Base-by-base conservation (phyloP, 64 coral and sea anemone species). In the Trachythela sp. region DNA sequence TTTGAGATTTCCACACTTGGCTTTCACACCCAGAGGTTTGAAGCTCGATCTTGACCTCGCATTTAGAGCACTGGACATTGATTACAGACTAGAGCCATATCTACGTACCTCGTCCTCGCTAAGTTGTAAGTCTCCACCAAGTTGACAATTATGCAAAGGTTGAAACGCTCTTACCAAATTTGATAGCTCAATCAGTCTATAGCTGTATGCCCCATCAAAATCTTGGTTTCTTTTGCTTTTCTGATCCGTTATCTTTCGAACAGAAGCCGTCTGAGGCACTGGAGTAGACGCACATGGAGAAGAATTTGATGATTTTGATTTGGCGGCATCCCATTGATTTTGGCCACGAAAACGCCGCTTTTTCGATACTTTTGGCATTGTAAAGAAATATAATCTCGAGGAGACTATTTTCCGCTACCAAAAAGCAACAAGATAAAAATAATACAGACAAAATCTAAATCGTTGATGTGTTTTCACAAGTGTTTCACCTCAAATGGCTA, bases 191-290 rank as follows among this genome's bases (percentile, higher is more conserved):
- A 64, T 64, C 56, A 64, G 26, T 64, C 56, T 64, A 22, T n/a
- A 64, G 56, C 56, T 64, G 56, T 64, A 64, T 64, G 56, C 56
- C 56, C 56, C 56, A 64, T 27, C 56, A 64, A 64, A 64, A 64
- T 64, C 56, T 64, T 64, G 13, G 26, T 18, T n/a, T 9, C 26
- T 64, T 20, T 64, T 26, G 56, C 24, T 64, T 8, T 64, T 64
- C 56, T 64, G 56, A 26, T 18, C 22, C 20, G 18, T 64, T 24
- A 64, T 64, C 26, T 64, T 64, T 64, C 26, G 56, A 18, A 64
- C 56, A 64, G 56, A 64, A 64, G 56, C 56, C 24, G 56, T 64
- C 22, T 64, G 7, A 64, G 24, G 56, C 20, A 27, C 56, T 64
- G 56, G 56, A 18, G 56, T n/a, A 64, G 56, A 64, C 20, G 24